Evolutionary conservation across 2,888 invertebrate genomes (phyloP).

Genomic region (Stenchaetothrips biformis): DNA sequence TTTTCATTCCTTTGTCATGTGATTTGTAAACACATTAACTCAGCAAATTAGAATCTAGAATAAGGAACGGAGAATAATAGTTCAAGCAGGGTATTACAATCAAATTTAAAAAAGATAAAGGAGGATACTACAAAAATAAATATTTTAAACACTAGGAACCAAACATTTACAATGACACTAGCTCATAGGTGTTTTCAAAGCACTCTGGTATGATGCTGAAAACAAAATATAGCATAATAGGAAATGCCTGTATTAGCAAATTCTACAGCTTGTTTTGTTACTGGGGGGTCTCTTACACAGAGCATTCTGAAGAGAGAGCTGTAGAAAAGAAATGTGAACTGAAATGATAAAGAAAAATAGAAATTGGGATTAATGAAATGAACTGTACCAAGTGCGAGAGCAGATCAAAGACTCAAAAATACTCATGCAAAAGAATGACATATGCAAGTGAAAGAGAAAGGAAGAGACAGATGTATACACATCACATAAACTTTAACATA

Average conservation of each 20-base stretch:
- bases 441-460: background rate
- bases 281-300: constrained; percentile 21
- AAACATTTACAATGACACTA: no score
- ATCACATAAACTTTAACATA: background rate
- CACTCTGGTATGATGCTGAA: background rate
- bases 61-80: background rate
- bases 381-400: background rate
- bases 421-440: background rate
- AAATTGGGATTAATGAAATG: background rate
- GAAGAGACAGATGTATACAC: constrained; percentile 12
- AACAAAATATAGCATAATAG: constrained; percentile 38
- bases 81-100: background rate
- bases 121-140: background rate
- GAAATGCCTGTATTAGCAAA: constrained; percentile 34
- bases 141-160: no score
- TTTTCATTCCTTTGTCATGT: no score
- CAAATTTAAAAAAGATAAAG: background rate
- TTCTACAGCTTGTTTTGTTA: constrained; percentile 4
- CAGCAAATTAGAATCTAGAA: background rate
- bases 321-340: constrained; percentile 26
- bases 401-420: background rate
- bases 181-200: background rate
- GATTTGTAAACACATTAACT: background rate
- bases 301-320: constrained; percentile 17
- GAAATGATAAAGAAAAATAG: constrained; percentile 27